Percentiles rank a stretch among this genome's conserved stretches.
phyloP scores from a whole-genome alignment of 2,888 invertebrate genomes.

The Archaeoteleia sp. region DNA sequence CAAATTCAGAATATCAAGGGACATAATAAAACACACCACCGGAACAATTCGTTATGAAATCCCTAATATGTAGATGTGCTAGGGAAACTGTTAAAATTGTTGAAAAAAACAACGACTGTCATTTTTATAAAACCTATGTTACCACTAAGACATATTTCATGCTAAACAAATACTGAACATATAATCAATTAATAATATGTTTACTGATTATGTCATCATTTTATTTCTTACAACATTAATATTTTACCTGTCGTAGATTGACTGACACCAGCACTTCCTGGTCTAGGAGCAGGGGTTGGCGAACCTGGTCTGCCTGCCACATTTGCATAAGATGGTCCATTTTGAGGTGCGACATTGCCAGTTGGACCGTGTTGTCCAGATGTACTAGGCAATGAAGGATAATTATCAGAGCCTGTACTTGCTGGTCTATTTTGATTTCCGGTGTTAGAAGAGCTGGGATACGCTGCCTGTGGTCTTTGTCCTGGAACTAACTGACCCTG shows the following conservation, averaged over 20 bases:
- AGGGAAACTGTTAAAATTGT: too few relatives aligned
- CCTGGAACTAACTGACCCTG: not conserved
- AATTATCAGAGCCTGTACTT: conserved; percentile 38
- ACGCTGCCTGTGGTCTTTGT: conserved; percentile 10
- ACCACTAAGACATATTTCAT: too few relatives aligned
- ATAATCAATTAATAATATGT: too few relatives aligned
- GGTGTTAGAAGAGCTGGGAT: conserved; percentile 15
- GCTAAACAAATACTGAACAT: too few relatives aligned
- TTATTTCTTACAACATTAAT: too few relatives aligned
- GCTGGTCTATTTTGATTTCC: conserved; percentile 53
- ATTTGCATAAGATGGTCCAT: conserved; percentile 37
- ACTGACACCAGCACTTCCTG: not conserved
- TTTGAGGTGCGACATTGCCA: conserved; percentile 9
- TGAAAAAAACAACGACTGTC: too few relatives aligned
- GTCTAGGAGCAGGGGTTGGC: conserved; percentile 9
- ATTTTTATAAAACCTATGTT: too few relatives aligned
- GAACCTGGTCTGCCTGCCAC: conserved; percentile 8
- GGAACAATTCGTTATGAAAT: too few relatives aligned
- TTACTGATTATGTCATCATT: too few relatives aligned
- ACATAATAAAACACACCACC: too few relatives aligned
- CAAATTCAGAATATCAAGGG: too few relatives aligned
- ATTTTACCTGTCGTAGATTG: conserved; percentile 2
- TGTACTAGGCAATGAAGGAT: conserved; percentile 19
- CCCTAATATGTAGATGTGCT: too few relatives aligned
- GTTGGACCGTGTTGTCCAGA: conserved; percentile 2